Evolutionary conservation across 2,888 invertebrate species (phyloP), one percentile per base, ranked within the genome.

Genomic region (Nasonovia ribisnigri): DNA sequence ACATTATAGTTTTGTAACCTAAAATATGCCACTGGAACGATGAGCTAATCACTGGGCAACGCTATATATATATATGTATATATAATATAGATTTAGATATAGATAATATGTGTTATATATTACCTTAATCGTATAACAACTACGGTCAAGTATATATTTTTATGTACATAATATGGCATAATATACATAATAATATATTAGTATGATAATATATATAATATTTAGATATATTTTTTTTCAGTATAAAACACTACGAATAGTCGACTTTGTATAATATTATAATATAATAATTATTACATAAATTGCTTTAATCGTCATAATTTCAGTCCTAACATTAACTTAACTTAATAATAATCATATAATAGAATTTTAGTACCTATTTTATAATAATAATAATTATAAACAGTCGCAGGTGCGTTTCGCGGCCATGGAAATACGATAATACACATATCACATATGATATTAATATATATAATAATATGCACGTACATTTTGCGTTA

Each of bases 241-340:
- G 92, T 93, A 89, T 57, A 89, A 93, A 93, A 93, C 77, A 48
- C 89, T 93, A 93, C 92, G 43, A 92, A 92, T 92, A 88, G 67
- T 88, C 46, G 48, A 88, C 8, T 67, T 60, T 77, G 6, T 60
- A 36, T 60, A 48, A 26, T 87, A 77, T 77, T 77, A 77, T 77
- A 77, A 77, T 77, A 36, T 77, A 77, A 77, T 77, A 87, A 87
- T 36, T 87, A 87, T 77, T 51, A 84, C 57, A 84, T 89, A 48
- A 67, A 88, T 92, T 67, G 77, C 90, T 84, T 90, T 91, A 84
- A 84, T 51, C 60, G n/a, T 91, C 42, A 86, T 86, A n/a, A 89
- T 57, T 93, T 93, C 92, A 93, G 92, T 93, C 84, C 92, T 93
- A 93, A 84, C 51, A 26, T 67, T 48, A 93, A 84, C 77, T 77